These are phyloP conservation scores for Chaitophorus viminalis DNA, from an alignment of 2,888 invertebrate genomes.

Conservation along the genomic window DNA sequence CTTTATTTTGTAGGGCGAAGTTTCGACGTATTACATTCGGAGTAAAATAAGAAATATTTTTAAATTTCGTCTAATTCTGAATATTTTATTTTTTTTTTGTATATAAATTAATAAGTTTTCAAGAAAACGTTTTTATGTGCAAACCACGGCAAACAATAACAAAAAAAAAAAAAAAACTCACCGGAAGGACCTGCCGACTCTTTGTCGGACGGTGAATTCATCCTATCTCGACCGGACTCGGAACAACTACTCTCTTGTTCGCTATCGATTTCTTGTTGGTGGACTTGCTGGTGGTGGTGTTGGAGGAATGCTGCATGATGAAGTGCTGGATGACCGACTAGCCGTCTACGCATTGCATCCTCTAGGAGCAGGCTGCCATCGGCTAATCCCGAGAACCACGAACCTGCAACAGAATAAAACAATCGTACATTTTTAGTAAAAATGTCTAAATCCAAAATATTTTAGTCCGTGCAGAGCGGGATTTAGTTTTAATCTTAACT, in stretches of 20 bases:
- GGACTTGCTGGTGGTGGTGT: conserved; percentile 63
- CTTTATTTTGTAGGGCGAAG: too few species aligned
- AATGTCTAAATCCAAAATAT: neutral
- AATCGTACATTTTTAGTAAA: conserved; percentile 14
- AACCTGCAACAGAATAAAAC: conserved; percentile 49
- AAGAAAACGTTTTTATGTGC: neutral
- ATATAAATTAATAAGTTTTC: too few species aligned
- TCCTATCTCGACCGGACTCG: conserved; percentile 66
- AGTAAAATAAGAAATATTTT: too few species aligned
- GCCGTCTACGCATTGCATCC: conserved; percentile 62
- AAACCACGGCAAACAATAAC: neutral
- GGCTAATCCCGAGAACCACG: conserved; percentile 63
- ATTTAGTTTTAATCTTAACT: conserved; percentile 42
- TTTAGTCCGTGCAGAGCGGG: neutral
- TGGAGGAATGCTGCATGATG: conserved; percentile 65
- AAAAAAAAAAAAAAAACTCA: conserved; percentile 19
- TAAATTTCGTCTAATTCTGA: too few species aligned
- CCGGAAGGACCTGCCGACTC: conserved; percentile 64
- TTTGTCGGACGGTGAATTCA: conserved; percentile 63
- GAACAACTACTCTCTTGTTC: conserved; percentile 67
- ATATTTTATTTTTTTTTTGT: too few species aligned
- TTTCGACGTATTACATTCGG: too few species aligned
- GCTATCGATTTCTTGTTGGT: conserved; percentile 66
- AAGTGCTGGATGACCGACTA: conserved; percentile 65
- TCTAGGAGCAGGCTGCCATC: conserved; percentile 62